A percentile compares a stretch with the other conserved stretches of the same genome.
Evolutionary conservation across 2,113 vertebrate species (phyloP).

Genomic region (Colistium nudipinnis): DNA sequence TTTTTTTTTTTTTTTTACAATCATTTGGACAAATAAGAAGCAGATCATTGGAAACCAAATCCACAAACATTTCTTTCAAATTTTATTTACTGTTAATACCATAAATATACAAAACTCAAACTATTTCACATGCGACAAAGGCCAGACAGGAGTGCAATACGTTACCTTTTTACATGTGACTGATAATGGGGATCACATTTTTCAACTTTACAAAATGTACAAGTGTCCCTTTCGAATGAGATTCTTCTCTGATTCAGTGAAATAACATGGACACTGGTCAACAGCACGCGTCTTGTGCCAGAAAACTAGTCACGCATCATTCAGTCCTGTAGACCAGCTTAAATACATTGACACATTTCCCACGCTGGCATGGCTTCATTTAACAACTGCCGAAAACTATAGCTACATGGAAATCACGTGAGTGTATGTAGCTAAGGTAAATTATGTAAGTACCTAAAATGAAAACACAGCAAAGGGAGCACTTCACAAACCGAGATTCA

Average conservation of each 20-base stretch:
- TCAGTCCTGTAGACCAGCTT: slow-evolving; percentile 49
- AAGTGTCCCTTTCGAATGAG: slow-evolving; percentile 87
- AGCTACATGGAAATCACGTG: slow-evolving; percentile 29
- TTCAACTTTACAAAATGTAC: slow-evolving; percentile 96
- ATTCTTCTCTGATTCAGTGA: slow-evolving; percentile 73
- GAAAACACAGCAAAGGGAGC: slow-evolving; percentile 56
- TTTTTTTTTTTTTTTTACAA: too few species aligned
- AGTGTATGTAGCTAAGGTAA: slow-evolving; percentile 30
- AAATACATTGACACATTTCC: slow-evolving; percentile 50
- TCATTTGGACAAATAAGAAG: too few species aligned
- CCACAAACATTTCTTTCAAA: slow-evolving; percentile 68
- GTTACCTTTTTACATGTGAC: slow-evolving; percentile 81
- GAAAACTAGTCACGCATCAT: slow-evolving; percentile 30
- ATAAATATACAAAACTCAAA: slow-evolving; percentile 99
- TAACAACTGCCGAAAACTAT: slow-evolving; percentile 31
- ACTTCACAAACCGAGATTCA: slow-evolving; percentile 63
- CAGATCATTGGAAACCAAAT: slow-evolving; percentile 18
- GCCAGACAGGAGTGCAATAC: slow-evolving; percentile 86
- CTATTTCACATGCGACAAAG: slow-evolving; percentile 95
- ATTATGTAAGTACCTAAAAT: slow-evolving; percentile 12
- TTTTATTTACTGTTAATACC: slow-evolving; percentile 95
- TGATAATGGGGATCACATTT: slow-evolving; percentile 83
- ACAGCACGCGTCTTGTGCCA: slow-evolving; percentile 50
- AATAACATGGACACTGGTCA: slow-evolving; percentile 60
- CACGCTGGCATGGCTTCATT: slow-evolving; percentile 56